Evolutionary conservation across 2,797 vertebrate species (phyloP), one percentile per base, ranked within the genome.

Genomic region (Enoplosus armatus): DNA sequence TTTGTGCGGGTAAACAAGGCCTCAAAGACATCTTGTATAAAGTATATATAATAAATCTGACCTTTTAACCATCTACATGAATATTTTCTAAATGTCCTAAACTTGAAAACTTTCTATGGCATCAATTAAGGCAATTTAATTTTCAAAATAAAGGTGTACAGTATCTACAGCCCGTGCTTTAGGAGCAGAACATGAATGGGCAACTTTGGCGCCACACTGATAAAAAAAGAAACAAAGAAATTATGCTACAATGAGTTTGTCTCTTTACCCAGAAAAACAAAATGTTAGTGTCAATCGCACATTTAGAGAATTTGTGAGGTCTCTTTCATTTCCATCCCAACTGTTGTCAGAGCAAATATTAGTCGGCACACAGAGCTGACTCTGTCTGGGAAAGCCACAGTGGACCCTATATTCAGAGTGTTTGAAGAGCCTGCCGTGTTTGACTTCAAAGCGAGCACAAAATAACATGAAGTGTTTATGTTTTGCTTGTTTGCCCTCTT

Each of bases 301-400:
- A 33, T 20, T 8, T 1, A 27, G 6, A 73, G 27, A 61, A 14
- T 16, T 20, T 22, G 18, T 41, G 35, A 54, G 50, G 55, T 16
- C 16, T 64, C 59, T 76, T 85, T 83, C 16, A 72, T 63, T 80
- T 45, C 24, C 9, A 62, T 31, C 64, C 12, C 31, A 56, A 27
- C 60, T 81, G 72, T 86, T 84, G 75, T 83, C 75, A 69, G 67
- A 79, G 65, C n/a, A 82, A 85, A 89, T 55, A 80, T 75, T 26
- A 53, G 78, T 54, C 66, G n/a, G 59, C 26, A 35, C 72, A 76
- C 72, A 45, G 41, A 59, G 70, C 76, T 9, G 66, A 66, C 61
- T 72, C 53, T 66, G 63, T 75, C 54, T 69, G 27, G 27, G 55
- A 51, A 48, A 41, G 50, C 66, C 39, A 31, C 65, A 59, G 58